phyloP scores from a whole-genome alignment of 2,797 vertebrate genomes.

The Taeniopygia guttata region DNA sequence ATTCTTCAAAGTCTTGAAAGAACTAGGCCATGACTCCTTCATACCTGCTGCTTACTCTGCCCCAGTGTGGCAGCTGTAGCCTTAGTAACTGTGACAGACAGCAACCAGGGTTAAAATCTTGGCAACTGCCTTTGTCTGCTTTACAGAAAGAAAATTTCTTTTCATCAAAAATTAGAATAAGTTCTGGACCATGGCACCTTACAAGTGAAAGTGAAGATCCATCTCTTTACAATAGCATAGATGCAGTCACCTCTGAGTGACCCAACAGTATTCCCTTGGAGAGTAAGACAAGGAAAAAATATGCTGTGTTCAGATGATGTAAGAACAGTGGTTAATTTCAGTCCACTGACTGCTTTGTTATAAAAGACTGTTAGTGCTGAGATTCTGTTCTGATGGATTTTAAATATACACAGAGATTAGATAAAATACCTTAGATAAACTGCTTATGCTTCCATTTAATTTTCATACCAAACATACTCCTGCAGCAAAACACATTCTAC shows the following conservation, averaged over 20 bases:
- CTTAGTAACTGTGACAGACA: background rate
- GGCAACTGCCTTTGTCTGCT: background rate
- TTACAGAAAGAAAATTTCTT: background rate
- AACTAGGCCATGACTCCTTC: background rate
- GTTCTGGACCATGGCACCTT: background rate
- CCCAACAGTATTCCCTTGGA: background rate
- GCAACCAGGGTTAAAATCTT: background rate
- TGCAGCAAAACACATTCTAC: constrained; percentile 6
- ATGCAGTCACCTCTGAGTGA: background rate
- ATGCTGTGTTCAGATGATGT: background rate
- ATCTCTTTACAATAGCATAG: background rate
- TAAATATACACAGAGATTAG: constrained; percentile 2
- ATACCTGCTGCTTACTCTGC: constrained; percentile 6
- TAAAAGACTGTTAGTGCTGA: background rate
- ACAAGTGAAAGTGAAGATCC: background rate
- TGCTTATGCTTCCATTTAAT: constrained; percentile 2
- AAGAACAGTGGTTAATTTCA: constrained; percentile 17
- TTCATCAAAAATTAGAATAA: background rate
- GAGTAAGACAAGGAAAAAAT: background rate
- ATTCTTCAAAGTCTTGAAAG: background rate
- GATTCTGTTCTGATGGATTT: background rate
- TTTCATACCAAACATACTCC: constrained; percentile 37
- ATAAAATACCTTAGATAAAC: constrained; percentile 39
- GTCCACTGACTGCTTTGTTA: background rate
- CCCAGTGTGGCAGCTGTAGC: background rate